phyloP scores from a whole-genome alignment of 35 echinoderm and acorn worm species.

The Ptychodera flava region DNA sequence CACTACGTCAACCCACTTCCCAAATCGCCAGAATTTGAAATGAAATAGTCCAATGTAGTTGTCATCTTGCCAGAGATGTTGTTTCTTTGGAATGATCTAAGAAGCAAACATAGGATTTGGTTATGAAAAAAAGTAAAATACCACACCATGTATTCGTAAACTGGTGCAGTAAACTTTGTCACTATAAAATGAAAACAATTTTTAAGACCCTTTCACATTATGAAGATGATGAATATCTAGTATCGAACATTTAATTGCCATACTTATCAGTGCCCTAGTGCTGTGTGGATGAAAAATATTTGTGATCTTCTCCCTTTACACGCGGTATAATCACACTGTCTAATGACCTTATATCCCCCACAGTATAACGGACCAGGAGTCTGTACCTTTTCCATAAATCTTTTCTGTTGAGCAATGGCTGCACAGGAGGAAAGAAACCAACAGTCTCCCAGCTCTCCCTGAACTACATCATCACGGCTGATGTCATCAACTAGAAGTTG shows the following conservation, averaged over 20 bases:
- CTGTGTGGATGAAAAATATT: not conserved
- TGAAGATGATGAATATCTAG: no score
- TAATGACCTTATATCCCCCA: no score
- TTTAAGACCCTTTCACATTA: no score
- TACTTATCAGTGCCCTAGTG: not conserved
- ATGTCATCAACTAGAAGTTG: conserved; percentile 47
- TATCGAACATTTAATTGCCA: no score
- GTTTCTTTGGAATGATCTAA: conserved; percentile 34
- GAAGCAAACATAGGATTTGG: not conserved
- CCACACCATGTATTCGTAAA: no score
- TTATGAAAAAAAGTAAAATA: no score
- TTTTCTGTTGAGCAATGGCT: conserved; percentile 33
- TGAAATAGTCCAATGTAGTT: conserved; percentile 42
- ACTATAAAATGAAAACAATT: no score
- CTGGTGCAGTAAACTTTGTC: not conserved
- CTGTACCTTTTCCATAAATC: conserved; percentile 40
- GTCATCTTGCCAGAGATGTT: conserved; percentile 37
- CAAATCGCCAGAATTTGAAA: conserved; percentile 70
- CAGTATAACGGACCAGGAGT: no score
- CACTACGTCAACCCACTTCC: conserved; percentile 57
- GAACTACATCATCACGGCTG: conserved; percentile 52
- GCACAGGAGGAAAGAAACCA: conserved; percentile 67
- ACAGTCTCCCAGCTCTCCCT: conserved; percentile 51
- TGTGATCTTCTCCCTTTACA: not conserved
- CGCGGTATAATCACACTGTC: no score